phyloP scores from a whole-genome alignment of 2,888 invertebrate genomes.

The Monoplex corrugatus region DNA sequence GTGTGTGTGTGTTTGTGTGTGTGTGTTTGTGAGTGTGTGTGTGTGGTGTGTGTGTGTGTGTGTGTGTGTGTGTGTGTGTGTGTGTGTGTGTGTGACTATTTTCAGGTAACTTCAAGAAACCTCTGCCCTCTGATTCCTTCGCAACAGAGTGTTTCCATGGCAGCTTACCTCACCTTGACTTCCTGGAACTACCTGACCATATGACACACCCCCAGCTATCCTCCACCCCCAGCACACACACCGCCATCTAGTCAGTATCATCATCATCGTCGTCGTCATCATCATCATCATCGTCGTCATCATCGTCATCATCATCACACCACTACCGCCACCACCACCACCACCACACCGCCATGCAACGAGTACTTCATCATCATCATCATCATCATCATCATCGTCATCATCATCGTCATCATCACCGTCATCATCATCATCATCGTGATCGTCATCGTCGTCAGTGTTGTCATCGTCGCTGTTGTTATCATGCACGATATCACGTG shows the following conservation, averaged over 20 bases:
- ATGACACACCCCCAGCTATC: not conserved
- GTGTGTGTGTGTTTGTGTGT: no score
- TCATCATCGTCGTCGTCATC: not conserved
- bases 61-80: no score
- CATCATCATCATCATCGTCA: conserved; percentile 40
- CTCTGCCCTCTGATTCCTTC: conserved; percentile 20
- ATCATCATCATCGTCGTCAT: not conserved
- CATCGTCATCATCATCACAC: not conserved
- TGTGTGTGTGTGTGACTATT: not conserved
- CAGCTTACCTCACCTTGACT: not conserved
- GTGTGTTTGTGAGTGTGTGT: no score
- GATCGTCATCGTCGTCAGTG: no score
- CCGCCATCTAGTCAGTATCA: not conserved
- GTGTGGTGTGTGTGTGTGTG: no score
- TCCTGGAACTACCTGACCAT: not conserved
- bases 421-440: conserved; percentile 22
- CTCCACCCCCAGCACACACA: not conserved
- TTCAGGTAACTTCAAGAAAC: conserved; percentile 41
- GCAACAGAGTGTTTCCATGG: not conserved
- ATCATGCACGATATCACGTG: not conserved
- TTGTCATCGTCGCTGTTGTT: not conserved
- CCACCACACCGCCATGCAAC: not conserved
- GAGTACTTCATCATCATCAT: conserved; percentile 30
- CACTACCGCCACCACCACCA: not conserved
- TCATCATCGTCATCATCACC: conserved; percentile 35